Base-by-base conservation (phyloP, 2,888 invertebrate genomes). In the Ommatoiulus sabulosus region DNA sequence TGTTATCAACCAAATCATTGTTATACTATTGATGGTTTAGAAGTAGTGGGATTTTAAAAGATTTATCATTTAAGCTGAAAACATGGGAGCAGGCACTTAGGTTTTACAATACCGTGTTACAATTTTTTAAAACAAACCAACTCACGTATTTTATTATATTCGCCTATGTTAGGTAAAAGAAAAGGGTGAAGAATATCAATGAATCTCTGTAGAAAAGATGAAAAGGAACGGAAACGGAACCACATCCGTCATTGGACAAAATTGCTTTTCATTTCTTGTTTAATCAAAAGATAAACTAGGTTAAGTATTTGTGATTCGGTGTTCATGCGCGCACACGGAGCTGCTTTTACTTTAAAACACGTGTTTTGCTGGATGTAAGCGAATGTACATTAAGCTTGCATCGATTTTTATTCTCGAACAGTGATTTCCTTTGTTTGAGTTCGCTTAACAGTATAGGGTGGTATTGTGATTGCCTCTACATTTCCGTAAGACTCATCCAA, bases 241-340 rank as follows among this genome's bases (percentile, higher is more conserved):
- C 80, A 80, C 35, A 35, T 80, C 35, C 80, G 24, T 80, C 24
- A 80, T 3, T 3, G 35, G 35, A 80, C 80, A 80, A 80, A 80
- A 80, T 35, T 80, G 35, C 80, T 24, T 80, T 35, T 80, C 80
- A 80, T 80, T 80, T 80, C 80, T 72, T 72, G 72, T 72, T 72
- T 24, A 72, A 35, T 80, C 35, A 35, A 35, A 80, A 35, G 80
- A 80, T 80, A 35, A 35, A 35, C 80, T 35, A 15, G 12, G 80
- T 35, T 35, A 80, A 80, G 80, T 80, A 35, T 24, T 80, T 72
- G 35, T 80, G 24, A 80, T 80, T 3, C 35, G 80, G 10, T 35
- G 8, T 24, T 24, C 35, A 10, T 80, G 80, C 35, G 35, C 12
- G 80, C 10, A 80, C 80, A 35, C 80, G 10, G 12, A 80, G 35